phyloP scores from a whole-genome alignment of 1,140 invertebrate species.

The Aethina tumida region DNA sequence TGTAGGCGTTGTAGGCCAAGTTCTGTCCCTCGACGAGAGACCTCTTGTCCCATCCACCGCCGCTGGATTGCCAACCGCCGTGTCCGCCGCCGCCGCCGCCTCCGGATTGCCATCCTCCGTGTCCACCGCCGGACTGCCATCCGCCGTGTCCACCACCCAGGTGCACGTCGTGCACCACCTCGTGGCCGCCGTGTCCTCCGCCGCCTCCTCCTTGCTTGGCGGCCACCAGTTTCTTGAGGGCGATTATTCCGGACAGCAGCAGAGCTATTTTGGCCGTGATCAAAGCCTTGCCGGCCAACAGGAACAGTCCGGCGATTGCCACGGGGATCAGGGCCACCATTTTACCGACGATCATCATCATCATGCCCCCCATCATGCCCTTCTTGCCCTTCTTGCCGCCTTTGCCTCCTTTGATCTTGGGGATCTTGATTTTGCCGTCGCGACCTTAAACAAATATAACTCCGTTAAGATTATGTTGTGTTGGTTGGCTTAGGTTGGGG shows the following conservation, averaged over 20 bases:
- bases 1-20: conserved; percentile 56
- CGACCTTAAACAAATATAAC: too few species aligned
- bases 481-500: too few species aligned
- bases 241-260: conserved; percentile 64
- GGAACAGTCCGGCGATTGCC: conserved; percentile 61
- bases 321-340: conserved; percentile 61
- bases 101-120: too few species aligned
- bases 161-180: too few species aligned
- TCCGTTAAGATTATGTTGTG: too few species aligned
- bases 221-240: conserved; percentile 63
- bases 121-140: conserved; percentile 37
- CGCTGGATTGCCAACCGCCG: too few species aligned
- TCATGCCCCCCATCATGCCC: conserved; percentile 76
- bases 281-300: conserved; percentile 65
- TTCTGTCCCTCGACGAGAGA: conserved; percentile 49
- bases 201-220: conserved; percentile 50
- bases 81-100: conserved; percentile 31
- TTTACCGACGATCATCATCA: conserved; percentile 68
- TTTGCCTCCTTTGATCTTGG: too few species aligned
- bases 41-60: conserved; percentile 40
- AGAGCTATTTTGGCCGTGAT: conserved; percentile 71
- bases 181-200: conserved; percentile 51
- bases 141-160: conserved; percentile 38
- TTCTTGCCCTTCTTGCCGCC: conserved; percentile 58
- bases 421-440: too few species aligned